Evolutionary conservation across 2,113 vertebrate species (phyloP), one percentile per base, ranked within the genome.

Genomic region (Psittacara wagleri): DNA sequence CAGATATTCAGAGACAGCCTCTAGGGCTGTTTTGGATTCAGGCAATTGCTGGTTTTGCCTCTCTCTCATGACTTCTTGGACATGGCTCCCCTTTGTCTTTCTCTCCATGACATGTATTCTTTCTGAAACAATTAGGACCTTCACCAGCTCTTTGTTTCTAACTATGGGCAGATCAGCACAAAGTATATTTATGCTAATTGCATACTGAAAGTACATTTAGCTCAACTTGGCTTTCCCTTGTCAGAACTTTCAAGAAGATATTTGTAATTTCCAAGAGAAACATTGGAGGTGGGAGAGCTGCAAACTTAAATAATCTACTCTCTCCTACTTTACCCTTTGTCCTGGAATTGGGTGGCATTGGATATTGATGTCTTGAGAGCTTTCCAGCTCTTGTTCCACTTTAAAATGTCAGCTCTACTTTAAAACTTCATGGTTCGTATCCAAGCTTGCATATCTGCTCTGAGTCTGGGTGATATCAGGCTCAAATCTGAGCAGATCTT

Each of bases 71-170:
- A 92, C 97, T 97, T 91, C 83, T 97, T 96, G 96, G 95, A 97
- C 90, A 95, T 52, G 87, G 64, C 81, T 96, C 76, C 79, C 83
- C 92, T 97, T 97, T 96, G 96, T 97, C 90, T 96, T 95, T 95
- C 91, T 79, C 90, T 90, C 86, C 3, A 2, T 86, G 90, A 94
- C 95, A 95, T 80, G 77, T 78, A 96, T 68, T 95, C 72, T 92
- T 89, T 93, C 76, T 70, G 86, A 90, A 97, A 94, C 91, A 97
- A 96, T 96, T 95, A 96, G 67, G 89, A 94, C 88, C 91, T 93
- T 95, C 76, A 93, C 73, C 88, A 90, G 77, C 62, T 68, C 92
- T 97, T 96, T 97, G 96, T 95, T 97, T 96, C 96, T 97, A 95
- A 92, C 88, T 97, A 92, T 95, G 90, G 88, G 49, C 76, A 95